phyloP scores from a whole-genome alignment of 2,113 vertebrate species.

The Dascyllus trimaculatus region DNA sequence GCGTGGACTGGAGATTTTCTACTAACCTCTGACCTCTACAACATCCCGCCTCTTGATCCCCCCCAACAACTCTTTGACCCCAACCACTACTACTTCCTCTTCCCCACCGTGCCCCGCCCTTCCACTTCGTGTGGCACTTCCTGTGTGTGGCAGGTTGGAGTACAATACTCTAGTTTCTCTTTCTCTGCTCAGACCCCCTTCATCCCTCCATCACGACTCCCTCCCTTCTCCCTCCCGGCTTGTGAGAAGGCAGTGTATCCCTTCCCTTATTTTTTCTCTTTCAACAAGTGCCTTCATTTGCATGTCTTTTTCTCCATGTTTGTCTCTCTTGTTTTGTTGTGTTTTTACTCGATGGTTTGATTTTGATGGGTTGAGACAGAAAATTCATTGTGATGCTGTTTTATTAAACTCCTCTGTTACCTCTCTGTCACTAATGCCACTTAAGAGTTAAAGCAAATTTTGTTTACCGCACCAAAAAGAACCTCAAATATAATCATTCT shows the following conservation, averaged over 20 bases:
- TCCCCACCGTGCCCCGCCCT: slow-evolving; percentile 70
- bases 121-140: slow-evolving; percentile 83
- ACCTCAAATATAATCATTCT: slow-evolving; percentile 53
- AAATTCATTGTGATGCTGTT: slow-evolving; percentile 31
- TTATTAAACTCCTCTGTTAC: slow-evolving; percentile 59
- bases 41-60: slow-evolving; percentile 73
- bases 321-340: slow-evolving; percentile 51
- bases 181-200: slow-evolving; percentile 70
- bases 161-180: slow-evolving; percentile 70
- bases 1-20: slow-evolving; percentile 89
- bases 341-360: slow-evolving; percentile 39
- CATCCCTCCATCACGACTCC: slow-evolving; percentile 63
- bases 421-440: slow-evolving; percentile 65
- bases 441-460: slow-evolving; percentile 41
- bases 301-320: slow-evolving; percentile 60
- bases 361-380: slow-evolving; percentile 37
- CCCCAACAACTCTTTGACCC: slow-evolving; percentile 74
- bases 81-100: slow-evolving; percentile 74
- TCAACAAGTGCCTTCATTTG: slow-evolving; percentile 64
- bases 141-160: slow-evolving; percentile 85
- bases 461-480: slow-evolving; percentile 44
- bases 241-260: slow-evolving; percentile 84
- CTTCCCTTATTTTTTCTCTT: slow-evolving; percentile 36
- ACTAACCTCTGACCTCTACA: slow-evolving; percentile 85
- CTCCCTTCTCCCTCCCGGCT: slow-evolving; percentile 53